Evolutionary conservation across 2,888 invertebrate species (phyloP).

Genomic region (Nasonovia ribisnigri): DNA sequence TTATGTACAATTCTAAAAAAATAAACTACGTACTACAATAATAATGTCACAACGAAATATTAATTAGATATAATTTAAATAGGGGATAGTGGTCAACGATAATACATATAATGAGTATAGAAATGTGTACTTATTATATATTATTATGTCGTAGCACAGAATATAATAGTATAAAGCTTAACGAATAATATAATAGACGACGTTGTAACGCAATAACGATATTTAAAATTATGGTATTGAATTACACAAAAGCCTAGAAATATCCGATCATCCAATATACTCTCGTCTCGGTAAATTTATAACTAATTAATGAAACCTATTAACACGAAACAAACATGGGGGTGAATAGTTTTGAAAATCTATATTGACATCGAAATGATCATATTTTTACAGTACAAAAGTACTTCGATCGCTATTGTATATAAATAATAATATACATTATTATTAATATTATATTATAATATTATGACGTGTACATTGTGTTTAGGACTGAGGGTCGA

Average conservation of each 20-base stretch:
- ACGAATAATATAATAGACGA: too few species aligned
- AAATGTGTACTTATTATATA: not conserved
- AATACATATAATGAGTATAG: not conserved
- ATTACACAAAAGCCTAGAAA: not conserved
- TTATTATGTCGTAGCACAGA: not conserved
- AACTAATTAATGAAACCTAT: not conserved
- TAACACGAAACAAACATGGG: not conserved
- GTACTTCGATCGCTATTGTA: not conserved
- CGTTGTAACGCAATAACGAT: not conserved
- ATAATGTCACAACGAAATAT: conserved; percentile 36
- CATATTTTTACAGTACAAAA: not conserved
- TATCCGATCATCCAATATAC: not conserved
- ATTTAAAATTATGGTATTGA: not conserved
- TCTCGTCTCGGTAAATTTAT: not conserved
- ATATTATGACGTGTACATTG: not conserved
- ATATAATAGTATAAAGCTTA: not conserved
- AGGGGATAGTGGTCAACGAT: not conserved
- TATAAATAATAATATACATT: not conserved
- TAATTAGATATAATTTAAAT: conserved; percentile 24
- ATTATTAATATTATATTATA: not conserved
- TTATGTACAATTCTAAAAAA: conserved; percentile 42
- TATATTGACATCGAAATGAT: not conserved
- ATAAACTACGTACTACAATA: conserved; percentile 24
- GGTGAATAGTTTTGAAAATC: not conserved
- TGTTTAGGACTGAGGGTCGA: not conserved